Percentiles rank a stretch among this genome's conserved stretches.
phyloP scores from a whole-genome alignment of 2,888 invertebrate species.

The Hoplodrina blanda region DNA sequence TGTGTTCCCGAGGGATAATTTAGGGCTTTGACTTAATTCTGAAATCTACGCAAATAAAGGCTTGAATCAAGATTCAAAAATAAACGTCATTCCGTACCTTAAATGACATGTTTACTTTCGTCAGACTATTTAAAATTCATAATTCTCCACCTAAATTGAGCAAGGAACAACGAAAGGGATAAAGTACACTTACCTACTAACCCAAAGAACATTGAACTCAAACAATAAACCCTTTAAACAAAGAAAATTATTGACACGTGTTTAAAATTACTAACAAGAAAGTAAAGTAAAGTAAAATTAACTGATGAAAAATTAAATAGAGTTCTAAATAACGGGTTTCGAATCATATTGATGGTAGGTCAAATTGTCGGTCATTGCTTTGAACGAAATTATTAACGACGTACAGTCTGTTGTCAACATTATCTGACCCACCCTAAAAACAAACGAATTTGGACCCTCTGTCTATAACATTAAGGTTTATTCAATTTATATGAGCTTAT shows the following conservation, averaged over 20 bases:
- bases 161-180: background rate
- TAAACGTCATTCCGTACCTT: too few species aligned
- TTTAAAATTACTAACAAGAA: constrained; percentile 1
- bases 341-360: constrained; percentile 16
- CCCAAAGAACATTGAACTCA: constrained; percentile 8
- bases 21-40: too few species aligned
- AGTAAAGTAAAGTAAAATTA: constrained; percentile 1
- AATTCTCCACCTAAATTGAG: background rate
- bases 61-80: too few species aligned
- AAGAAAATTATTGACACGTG: background rate
- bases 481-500: too few species aligned
- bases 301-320: constrained; percentile 23
- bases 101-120: background rate
- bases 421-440: too few species aligned
- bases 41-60: too few species aligned
- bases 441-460: too few species aligned
- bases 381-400: constrained; percentile 47
- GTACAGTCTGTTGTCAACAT: too few species aligned
- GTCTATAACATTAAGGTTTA: too few species aligned
- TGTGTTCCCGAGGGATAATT: too few species aligned
- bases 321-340: constrained; percentile 30
- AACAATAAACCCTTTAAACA: background rate
- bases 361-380: constrained; percentile 19
- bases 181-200: background rate
- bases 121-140: background rate